phyloP scores from a whole-genome alignment of 2,113 vertebrate genomes.

The Mormyrus iriodes region DNA sequence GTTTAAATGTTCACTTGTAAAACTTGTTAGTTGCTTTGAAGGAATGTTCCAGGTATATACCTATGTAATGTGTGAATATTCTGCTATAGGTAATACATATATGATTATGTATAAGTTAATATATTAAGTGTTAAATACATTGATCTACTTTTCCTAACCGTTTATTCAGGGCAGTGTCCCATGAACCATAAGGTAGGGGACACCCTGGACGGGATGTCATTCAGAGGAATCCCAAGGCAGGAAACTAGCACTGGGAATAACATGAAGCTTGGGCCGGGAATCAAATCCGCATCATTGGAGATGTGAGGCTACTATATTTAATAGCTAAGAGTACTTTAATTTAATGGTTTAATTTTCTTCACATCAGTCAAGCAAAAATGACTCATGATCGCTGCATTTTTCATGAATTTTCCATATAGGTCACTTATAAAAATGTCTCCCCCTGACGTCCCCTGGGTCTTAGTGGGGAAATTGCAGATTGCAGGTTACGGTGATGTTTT shows the following conservation, averaged over 20 bases:
- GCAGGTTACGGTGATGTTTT: neutral
- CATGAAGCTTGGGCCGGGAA: neutral
- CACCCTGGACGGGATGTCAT: neutral
- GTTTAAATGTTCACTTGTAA: neutral
- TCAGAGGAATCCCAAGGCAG: neutral
- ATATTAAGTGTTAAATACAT: neutral
- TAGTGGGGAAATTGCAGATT: neutral
- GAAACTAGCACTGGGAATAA: neutral
- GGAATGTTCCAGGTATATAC: neutral
- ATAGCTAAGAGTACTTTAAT: neutral
- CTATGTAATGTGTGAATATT: neutral
- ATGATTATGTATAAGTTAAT: neutral
- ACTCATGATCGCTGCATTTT: neutral
- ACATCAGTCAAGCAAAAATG: neutral
- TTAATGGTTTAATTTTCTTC: conserved; percentile 1
- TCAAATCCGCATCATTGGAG: neutral
- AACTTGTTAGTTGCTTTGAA: neutral
- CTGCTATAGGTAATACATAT: neutral
- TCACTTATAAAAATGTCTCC: neutral
- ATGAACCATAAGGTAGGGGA: neutral
- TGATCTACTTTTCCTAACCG: neutral
- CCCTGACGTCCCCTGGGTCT: neutral
- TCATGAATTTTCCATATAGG: neutral
- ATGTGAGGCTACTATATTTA: neutral
- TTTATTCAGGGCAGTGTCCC: neutral